These are phyloP conservation scores for Heliconius hortense DNA, from an alignment of 2,888 invertebrate species.

Conservation along the genomic window DNA sequence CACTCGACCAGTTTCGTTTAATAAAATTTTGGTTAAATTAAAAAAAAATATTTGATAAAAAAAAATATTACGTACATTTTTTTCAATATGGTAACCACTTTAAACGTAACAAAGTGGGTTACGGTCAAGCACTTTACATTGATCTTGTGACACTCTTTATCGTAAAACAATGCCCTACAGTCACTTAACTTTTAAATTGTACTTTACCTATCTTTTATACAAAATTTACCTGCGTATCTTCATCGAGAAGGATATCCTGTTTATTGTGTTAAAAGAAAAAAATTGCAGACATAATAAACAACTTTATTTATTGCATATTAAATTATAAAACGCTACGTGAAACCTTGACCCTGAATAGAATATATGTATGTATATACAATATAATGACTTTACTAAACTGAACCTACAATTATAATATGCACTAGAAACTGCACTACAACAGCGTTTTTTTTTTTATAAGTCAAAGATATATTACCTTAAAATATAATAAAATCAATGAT, in stretches of 20 bases:
- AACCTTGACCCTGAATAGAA: too few relatives aligned
- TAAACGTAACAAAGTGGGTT: constrained; percentile 4
- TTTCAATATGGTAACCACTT: background rate
- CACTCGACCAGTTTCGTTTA: background rate
- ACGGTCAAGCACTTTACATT: constrained; percentile 38
- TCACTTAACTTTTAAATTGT: constrained; percentile 34
- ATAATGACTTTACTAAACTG: too few relatives aligned
- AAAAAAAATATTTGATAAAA: background rate
- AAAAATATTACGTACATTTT: background rate
- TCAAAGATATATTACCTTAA: background rate
- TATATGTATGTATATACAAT: too few relatives aligned
- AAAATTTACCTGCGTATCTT: background rate
- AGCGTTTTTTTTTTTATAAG: background rate
- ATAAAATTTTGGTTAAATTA: constrained; percentile 35
- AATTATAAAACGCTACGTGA: background rate
- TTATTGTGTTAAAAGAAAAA: constrained; percentile 8
- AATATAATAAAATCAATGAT: constrained; percentile 53
- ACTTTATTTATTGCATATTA: background rate
- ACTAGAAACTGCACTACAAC: background rate
- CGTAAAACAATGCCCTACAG: constrained; percentile 24
- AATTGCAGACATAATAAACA: background rate
- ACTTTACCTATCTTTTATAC: background rate
- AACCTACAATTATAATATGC: too few relatives aligned
- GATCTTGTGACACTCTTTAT: constrained; percentile 46
- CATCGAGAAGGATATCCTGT: constrained; percentile 33